phyloP scores from a whole-genome alignment of 2,797 vertebrate species.

The Anolis apletophallus region DNA sequence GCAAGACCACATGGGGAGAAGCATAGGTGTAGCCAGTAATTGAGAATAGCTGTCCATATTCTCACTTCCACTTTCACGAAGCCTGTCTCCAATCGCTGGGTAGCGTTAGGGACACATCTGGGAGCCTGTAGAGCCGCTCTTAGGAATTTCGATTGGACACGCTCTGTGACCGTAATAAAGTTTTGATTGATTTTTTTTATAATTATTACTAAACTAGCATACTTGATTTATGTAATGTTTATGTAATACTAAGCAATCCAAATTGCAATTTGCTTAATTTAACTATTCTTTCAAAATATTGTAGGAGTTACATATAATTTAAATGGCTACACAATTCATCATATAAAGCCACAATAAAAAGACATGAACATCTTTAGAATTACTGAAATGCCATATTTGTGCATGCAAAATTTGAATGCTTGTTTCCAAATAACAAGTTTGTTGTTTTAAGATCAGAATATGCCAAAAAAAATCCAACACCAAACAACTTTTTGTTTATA shows the following conservation, averaged over 20 bases:
- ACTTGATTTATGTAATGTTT: conserved; percentile 51
- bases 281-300: conserved; percentile 75
- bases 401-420: conserved; percentile 77
- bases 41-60: too few species aligned
- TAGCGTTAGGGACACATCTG: too few species aligned
- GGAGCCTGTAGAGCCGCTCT: too few species aligned
- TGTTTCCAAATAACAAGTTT: conserved; percentile 76
- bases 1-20: too few species aligned
- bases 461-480: conserved; percentile 79
- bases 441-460: conserved; percentile 78
- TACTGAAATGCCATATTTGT: conserved; percentile 77
- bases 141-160: too few species aligned
- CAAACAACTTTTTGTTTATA: conserved; percentile 83
- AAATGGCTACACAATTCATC: conserved; percentile 79
- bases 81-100: too few species aligned
- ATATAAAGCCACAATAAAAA: conserved; percentile 74
- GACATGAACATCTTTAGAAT: conserved; percentile 73
- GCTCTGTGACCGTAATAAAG: too few species aligned
- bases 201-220: conserved; percentile 45
- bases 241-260: conserved; percentile 56
- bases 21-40: too few species aligned
- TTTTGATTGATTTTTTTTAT: too few species aligned
- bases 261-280: conserved; percentile 72
- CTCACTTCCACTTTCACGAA: too few species aligned
- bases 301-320: conserved; percentile 72